Conservation (phyloP, 1,140 invertebrate genomes). For the Caenorhabditis inopinata region DNA sequence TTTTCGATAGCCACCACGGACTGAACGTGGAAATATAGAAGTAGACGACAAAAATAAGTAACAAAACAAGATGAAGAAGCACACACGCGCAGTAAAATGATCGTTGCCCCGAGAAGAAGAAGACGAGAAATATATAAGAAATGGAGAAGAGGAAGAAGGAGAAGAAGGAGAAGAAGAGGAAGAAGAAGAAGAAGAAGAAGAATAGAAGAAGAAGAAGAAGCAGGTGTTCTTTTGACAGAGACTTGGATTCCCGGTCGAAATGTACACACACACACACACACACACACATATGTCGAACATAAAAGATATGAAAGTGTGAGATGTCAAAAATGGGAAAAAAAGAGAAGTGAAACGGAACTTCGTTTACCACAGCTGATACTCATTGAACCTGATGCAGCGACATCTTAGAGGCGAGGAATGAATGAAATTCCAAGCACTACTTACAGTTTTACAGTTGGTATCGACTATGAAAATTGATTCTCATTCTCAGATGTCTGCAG, state of each 20-base stretch:
- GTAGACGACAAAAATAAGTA: too few species aligned
- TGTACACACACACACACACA: conserved; percentile 1
- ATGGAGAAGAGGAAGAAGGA: background rate
- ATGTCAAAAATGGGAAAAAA: background rate
- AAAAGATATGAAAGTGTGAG: conserved; percentile 14
- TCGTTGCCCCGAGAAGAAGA: background rate
- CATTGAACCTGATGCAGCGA: too few species aligned
- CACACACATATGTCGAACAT: background rate
- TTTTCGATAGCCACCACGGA: too few species aligned
- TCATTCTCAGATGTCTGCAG: too few species aligned
- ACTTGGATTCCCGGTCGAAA: background rate
- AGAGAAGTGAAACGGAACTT: too few species aligned
- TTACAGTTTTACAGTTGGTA: too few species aligned
- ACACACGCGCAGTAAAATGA: background rate
- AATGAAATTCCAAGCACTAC: too few species aligned
- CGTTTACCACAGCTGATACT: too few species aligned
- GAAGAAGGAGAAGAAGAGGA: background rate
- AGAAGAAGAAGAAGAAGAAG: background rate
- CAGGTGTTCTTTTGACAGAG: background rate
- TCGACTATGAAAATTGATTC: too few species aligned
- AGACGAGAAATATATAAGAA: background rate
- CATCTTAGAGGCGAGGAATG: too few species aligned
- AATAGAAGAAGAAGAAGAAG: background rate
- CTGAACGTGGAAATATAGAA: too few species aligned
- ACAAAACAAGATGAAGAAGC: background rate